Evolutionary conservation across 2,797 vertebrate genomes (phyloP), one percentile per base, ranked within the genome.

Genomic region (Sylvilagus floridanus): DNA sequence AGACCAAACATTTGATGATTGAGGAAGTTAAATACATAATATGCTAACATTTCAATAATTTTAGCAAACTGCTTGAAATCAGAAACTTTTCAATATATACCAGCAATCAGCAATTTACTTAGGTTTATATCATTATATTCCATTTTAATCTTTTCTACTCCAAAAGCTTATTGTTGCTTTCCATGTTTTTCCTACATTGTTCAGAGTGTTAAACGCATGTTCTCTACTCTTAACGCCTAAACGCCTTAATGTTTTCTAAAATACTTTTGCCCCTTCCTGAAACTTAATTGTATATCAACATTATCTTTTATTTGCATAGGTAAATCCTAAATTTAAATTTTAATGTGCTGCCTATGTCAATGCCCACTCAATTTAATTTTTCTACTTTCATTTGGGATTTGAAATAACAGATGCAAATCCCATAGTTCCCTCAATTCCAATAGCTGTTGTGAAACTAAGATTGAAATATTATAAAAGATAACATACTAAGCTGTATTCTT

Each of bases 141-240:
- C 81, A 66, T 17, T 54, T 92, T 75, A 66, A 72, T 88, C 84
- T 57, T 96, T 95, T 95, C 21, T 85, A 87, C 62, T 90, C 88
- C 37, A 12, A 96, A 96, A 88, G 37, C 50, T 13, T 73, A 82
- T 13, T 91, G 19, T 92, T 77, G 26, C 71, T 95, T 92, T 94
- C 42, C 35, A 72, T 76, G 65, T 84, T 69, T n/a, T 54, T 87
- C 9, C 19, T 24, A 73, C 24, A 42, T 75, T 76, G 73, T 79
- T 83, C 72, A 69, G 7, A 90, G 13, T 0, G 14, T 68, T 65
- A 81, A 81, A 5, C 52, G 1, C 4, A 19, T 50, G 90, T 94
- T 90, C 50, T 57, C 76, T 84, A 37, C n/a, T 87, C 35, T 83
- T 93, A 86, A 79, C 84, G 30, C 89, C 68, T 57, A 88, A 76